phyloP scores from a whole-genome alignment of 2,888 invertebrate genomes.

The Aelia acuminata region DNA sequence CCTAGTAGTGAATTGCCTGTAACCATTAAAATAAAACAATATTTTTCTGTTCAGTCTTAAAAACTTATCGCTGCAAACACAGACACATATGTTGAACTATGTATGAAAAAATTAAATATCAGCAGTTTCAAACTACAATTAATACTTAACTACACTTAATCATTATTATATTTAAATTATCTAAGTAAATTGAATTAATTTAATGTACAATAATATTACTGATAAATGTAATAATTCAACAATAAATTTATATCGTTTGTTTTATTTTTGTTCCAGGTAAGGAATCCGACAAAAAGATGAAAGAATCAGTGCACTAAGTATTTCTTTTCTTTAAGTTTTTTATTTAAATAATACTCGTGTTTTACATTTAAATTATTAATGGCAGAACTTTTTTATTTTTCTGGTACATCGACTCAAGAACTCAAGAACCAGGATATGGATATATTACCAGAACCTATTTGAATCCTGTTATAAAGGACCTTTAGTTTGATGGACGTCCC shows the following conservation, averaged over 20 bases:
- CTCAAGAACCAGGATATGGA: not conserved
- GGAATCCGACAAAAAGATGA: not conserved
- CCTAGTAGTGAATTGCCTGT: no score
- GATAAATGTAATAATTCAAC: not conserved
- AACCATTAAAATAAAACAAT: no score
- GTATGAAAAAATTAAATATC: no score
- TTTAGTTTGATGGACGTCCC: constrained; percentile 3
- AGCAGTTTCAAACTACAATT: no score
- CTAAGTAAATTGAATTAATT: not conserved
- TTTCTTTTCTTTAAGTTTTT: not conserved
- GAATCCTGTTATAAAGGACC: constrained; percentile 26
- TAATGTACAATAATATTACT: no score
- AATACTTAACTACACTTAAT: no score
- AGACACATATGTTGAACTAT: no score
- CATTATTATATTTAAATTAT: no score
- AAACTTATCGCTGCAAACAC: no score
- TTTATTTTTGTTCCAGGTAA: not conserved
- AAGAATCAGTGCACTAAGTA: not conserved
- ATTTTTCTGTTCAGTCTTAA: no score
- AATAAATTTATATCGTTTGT: not conserved
- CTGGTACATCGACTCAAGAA: not conserved
- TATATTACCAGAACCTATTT: not conserved
- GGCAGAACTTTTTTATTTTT: no score
- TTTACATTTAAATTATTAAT: no score
- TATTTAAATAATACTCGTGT: not conserved